Percentiles rank a stretch among this genome's conserved stretches.
Conservation (phyloP, 2,113 vertebrate genomes). For the Hiodon alosoides region DNA sequence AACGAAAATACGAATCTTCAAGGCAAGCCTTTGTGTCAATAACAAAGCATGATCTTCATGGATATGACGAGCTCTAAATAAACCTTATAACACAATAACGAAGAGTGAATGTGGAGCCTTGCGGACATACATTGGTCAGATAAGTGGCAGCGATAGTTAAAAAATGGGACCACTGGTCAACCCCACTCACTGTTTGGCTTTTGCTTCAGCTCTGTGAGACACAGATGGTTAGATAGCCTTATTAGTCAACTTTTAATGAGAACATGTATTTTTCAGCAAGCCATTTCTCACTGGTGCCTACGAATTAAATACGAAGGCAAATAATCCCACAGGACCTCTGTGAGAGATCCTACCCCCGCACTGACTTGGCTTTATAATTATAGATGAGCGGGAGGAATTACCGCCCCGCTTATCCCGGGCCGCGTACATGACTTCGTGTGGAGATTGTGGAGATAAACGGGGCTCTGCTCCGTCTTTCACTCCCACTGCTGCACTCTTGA, state of each 20-base stretch:
- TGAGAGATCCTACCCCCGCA: constrained; percentile 51
- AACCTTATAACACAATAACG: too few relatives aligned
- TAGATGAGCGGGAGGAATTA: constrained; percentile 55
- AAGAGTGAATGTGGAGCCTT: too few relatives aligned
- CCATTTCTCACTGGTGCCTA: constrained; percentile 41
- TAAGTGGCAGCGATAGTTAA: neutral
- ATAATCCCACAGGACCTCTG: constrained; percentile 50
- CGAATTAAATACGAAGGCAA: constrained; percentile 50
- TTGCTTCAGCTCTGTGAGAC: constrained; percentile 21
- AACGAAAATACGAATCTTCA: neutral
- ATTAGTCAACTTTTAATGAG: constrained; percentile 41
- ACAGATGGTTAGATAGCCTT: constrained; percentile 40
- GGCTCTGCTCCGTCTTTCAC: constrained; percentile 15
- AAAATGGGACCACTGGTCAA: neutral
- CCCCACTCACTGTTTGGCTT: neutral
- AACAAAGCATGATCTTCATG: neutral
- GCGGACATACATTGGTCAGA: too few relatives aligned
- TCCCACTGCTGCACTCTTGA: neutral
- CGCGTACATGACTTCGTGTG: constrained; percentile 27
- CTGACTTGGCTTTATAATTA: constrained; percentile 56
- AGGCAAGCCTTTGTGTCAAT: neutral
- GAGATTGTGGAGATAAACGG: constrained; percentile 45
- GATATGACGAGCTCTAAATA: neutral
- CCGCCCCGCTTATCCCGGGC: constrained; percentile 37
- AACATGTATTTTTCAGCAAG: constrained; percentile 41